Evolutionary conservation across 1,140 invertebrate genomes (phyloP), one percentile per base, ranked within the genome.

Genomic region (Latrodectus geometricus): DNA sequence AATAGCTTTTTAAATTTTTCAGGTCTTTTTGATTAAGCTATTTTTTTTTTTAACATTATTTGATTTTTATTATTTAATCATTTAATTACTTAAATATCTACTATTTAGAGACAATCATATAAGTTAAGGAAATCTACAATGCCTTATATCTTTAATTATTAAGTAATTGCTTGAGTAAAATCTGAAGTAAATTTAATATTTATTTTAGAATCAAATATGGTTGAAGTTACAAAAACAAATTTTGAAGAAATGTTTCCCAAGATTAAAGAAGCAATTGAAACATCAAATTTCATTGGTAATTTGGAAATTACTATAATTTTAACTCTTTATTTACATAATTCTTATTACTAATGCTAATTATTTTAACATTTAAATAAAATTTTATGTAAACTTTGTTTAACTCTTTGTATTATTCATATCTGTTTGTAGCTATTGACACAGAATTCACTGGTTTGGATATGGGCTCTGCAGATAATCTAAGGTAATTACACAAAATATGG

Each of bases 401-500:
- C 35, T 35, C 35, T 35, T 3, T 35, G 35, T 3, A 35, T 35
- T 35, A 35, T 35, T 35, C 35, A 35, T 17, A 73, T 23, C 89
- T 90, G 4, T 69, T 69, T 68, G 14, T 94, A 89, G 92, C 93
- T n/a, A 92, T 95, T 88, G 94, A 95, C 90, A 92, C 93, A 54
- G 94, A 95, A 91, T 95, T 95, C 88, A 93, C 93, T 72, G 94
- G 94, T 77, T 90, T 95, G 88, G 90, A 92, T 74, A 88, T 92
- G 11, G 90, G 91, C 86, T 90, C 92, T 54, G 86, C 90, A 9
- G 90, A 91, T 70, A 93, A 92, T 89, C 84, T 92, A 87, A 94
- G 93, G 94, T 92, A 91, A 90, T 14, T 70, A 9, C 48, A n/a
- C n/a, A n/a, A n/a, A n/a, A n/a, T n/a, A n/a, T n/a, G n/a, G n/a